Evolutionary conservation across 2,888 invertebrate genomes (phyloP), one percentile per base, ranked within the genome.

Genomic region (Pheosia gnoma): DNA sequence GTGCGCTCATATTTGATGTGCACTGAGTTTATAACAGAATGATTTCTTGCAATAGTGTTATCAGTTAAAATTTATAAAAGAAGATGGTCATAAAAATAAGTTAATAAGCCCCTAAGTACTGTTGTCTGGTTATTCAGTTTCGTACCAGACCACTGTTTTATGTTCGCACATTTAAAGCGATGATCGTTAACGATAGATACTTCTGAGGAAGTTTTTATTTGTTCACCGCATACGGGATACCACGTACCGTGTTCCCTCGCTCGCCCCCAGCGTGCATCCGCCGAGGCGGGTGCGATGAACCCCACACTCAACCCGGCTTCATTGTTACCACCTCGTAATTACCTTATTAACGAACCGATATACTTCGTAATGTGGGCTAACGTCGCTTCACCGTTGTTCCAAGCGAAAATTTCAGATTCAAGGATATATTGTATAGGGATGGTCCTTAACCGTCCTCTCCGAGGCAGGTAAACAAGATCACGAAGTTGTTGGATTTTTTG

Each of bases 301-400:
- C 72, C 70, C 65, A 58, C 61, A 57, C 68, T 53, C 62, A 58
- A 60, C 65, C 62, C 60, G 66, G 66, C 61, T 62, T 70, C 74
- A 77, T 70, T 74, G 73, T 76, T 72, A 71, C 76, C 74, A 74
- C 75, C 72, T 75, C 72, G 71, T 83, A 75, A 75, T 78, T 78
- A 79, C 74, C 75, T 78, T 77, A 80, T 83, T 81, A 78, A 80
- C 75, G 67, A 71, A 71, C 69, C 69, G 69, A 69, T 67, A 62
- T 66, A 68, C 61, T 61, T 41, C 13, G 58, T 60, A 59, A 54
- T 38, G 36, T 54, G 25, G 37, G 11, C 53, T 25, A 53, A 6
- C 7, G 53, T 5, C 53, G 13, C 11, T 7, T n/a, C 4, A 36
- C 52, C 10, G 53, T 38, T 9, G 53, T 13, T 9, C 37, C 10